A percentile compares a stretch with the other conserved stretches of the same genome.
Conservation (phyloP, 2,113 vertebrate genomes). For the Agelaius tricolor region DNA sequence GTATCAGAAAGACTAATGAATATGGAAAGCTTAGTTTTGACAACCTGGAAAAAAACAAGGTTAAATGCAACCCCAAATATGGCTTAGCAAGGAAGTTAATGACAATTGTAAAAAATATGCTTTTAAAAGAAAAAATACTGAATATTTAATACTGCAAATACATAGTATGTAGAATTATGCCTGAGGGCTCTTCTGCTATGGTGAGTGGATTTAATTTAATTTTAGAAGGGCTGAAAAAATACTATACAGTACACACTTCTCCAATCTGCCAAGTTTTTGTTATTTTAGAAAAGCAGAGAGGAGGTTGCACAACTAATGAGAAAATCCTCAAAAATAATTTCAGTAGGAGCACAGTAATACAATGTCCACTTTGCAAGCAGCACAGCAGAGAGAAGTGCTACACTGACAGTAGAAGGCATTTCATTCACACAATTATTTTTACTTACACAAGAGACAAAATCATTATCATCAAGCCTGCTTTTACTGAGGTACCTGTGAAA, state of each 20-base stretch:
- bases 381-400: neutral
- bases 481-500: neutral
- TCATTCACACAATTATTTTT: neutral
- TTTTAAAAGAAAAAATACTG: constrained; percentile 64
- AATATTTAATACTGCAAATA: constrained; percentile 73
- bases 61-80: constrained; percentile 26
- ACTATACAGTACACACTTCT: constrained; percentile 20
- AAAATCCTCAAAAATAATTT: neutral
- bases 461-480: neutral
- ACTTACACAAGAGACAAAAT: neutral
- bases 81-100: constrained; percentile 16
- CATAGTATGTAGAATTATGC: constrained; percentile 66
- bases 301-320: neutral
- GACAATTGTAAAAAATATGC: constrained; percentile 62
- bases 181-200: constrained; percentile 55
- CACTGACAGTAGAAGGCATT: neutral
- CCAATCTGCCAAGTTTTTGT: constrained; percentile 9
- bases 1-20: neutral
- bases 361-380: neutral
- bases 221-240: constrained; percentile 54
- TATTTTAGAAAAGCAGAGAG: neutral
- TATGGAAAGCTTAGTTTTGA: constrained; percentile 36
- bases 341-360: neutral
- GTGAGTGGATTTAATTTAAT: constrained; percentile 60
- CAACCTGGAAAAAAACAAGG: constrained; percentile 22